Base-by-base conservation (phyloP, 2,113 vertebrate genomes). In the Brachypodius melanocephalos region DNA sequence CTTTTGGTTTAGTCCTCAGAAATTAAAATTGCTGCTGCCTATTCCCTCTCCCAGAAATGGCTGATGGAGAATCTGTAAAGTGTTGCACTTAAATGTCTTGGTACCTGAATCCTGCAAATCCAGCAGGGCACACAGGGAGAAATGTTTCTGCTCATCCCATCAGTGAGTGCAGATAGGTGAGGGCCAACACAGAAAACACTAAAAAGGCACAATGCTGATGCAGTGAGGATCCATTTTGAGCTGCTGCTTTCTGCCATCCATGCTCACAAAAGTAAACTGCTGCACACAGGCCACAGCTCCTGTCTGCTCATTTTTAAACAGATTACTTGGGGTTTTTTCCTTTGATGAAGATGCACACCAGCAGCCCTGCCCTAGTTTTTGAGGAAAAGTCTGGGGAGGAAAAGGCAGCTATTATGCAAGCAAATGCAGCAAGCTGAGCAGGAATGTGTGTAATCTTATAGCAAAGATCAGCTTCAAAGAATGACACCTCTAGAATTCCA, bases 331-430 rank as follows among this genome's bases (percentile, higher is more conserved):
- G 3, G 7, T 48, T 79, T 66, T 65, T 75, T 32, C 40, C 43
- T 68, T 14, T 6, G 22, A 59, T 38, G 59, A 91, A 91, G 88
- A 94, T 83, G 34, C 51, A 80, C 49, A 76, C 80, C 67, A 93
- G 85, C 78, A 93, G 79, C 55, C 72, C 79, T 96, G 94, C 90
- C 88, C 94, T 90, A 94, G 79, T 90, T 97, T 90, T 90, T 90
- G 76, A 95, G 79, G 67, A 76, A 68, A 93, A 95, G 75, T 75
- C 93, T 93, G 67, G 55, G 82, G 85, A 93, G 82, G 29, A 94
- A 90, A 83, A 96, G 71, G 82, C 88, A 66, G 82, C 74, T 90
- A 79, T 90, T 97, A 91, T 79, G 66, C 88, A 93, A 94, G 90
- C 54, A 91, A 90, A 85, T 54, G 92, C 88, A 93, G 85, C 62